These are phyloP conservation scores for Eulimnadia texana DNA, from an alignment of 1,140 invertebrate species.

Conservation along the genomic window DNA sequence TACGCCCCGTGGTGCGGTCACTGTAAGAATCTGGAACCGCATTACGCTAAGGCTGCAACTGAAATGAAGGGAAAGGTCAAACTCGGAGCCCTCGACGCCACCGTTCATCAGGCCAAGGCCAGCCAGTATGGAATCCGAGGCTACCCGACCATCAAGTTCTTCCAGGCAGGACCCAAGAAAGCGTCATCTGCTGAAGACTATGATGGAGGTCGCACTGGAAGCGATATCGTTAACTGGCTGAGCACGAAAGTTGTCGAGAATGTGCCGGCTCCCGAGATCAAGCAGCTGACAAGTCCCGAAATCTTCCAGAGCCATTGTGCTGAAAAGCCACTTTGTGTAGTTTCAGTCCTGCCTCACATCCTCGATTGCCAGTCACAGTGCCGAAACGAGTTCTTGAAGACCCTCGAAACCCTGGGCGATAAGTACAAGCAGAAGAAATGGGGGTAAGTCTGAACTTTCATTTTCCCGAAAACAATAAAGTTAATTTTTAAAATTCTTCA, in stretches of 20 bases:
- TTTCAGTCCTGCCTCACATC: slow-evolving; percentile 90
- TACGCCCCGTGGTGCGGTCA: slow-evolving; percentile 94
- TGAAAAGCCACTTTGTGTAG: slow-evolving; percentile 76
- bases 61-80: slow-evolving; percentile 91
- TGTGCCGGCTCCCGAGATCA: slow-evolving; percentile 75
- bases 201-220: slow-evolving; percentile 74
- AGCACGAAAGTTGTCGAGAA: slow-evolving; percentile 71
- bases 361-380: slow-evolving; percentile 92
- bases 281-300: slow-evolving; percentile 42
- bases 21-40: slow-evolving; percentile 88
- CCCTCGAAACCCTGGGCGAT: slow-evolving; percentile 60
- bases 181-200: slow-evolving; percentile 52
- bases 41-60: slow-evolving; percentile 85
- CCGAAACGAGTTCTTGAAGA: slow-evolving; percentile 72
- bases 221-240: slow-evolving; percentile 84
- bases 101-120: slow-evolving; percentile 68
- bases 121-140: slow-evolving; percentile 66
- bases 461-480: no score
- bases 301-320: slow-evolving; percentile 60
- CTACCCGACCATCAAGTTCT: slow-evolving; percentile 96
- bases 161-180: slow-evolving; percentile 65
- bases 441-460: slow-evolving; percentile 49
- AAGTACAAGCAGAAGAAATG: slow-evolving; percentile 92
- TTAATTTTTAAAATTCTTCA: no score
- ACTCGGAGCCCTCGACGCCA: slow-evolving; percentile 91